These are phyloP conservation scores for Grammomys dolichurus DNA, from an alignment of 2,113 vertebrate species.

Conservation along the genomic window DNA sequence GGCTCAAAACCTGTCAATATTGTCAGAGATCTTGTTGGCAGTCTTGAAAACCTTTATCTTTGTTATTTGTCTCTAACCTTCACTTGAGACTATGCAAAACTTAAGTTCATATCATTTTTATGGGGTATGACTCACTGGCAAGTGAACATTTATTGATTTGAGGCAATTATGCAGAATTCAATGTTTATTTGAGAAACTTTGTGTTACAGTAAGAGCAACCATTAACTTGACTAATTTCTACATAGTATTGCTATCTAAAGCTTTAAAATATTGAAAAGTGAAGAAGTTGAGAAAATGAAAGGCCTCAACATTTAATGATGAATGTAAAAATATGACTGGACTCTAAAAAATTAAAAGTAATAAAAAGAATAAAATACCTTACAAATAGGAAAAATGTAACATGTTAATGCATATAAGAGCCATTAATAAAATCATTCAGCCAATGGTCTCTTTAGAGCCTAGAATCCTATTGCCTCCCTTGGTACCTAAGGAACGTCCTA, in stretches of 20 bases:
- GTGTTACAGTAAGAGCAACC: neutral
- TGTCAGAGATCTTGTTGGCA: neutral
- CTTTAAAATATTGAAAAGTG: neutral
- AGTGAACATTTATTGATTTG: neutral
- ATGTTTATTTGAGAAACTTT: neutral
- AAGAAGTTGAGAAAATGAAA: neutral
- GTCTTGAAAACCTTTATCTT: neutral
- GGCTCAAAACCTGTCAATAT: neutral
- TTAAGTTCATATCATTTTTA: neutral
- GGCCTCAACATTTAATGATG: neutral
- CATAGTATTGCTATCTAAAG: neutral
- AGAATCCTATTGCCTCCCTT: too few relatives aligned
- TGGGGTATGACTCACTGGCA: neutral
- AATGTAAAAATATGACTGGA: too few relatives aligned
- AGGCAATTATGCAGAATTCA: neutral
- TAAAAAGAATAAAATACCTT: too few relatives aligned
- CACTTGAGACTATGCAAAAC: too few relatives aligned
- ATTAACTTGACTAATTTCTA: neutral
- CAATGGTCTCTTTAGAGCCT: too few relatives aligned
- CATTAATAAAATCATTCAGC: too few relatives aligned
- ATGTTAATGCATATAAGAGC: too few relatives aligned
- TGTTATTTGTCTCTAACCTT: neutral
- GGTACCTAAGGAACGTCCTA: too few relatives aligned
- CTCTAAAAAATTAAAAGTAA: too few relatives aligned
- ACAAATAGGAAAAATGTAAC: too few relatives aligned